phyloP scores from a whole-genome alignment of 2,797 vertebrate species.

The Schizopygopsis malacanthus region DNA sequence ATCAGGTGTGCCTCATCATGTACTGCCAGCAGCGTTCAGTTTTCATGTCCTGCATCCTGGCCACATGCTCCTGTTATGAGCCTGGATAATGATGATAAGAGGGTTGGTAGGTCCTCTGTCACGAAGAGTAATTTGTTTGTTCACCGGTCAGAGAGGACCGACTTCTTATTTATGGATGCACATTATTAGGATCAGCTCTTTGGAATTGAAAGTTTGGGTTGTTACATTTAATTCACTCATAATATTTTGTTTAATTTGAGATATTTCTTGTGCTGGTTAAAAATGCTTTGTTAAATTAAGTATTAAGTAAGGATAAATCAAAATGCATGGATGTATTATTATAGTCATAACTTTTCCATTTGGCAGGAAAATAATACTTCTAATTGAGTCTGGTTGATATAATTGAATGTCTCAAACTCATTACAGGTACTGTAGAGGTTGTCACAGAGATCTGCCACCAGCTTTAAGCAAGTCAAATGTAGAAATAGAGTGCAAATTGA shows the following conservation, averaged over 20 bases:
- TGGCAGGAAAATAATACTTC: background rate
- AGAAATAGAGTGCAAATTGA: background rate
- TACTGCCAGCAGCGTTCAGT: background rate
- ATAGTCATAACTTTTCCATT: background rate
- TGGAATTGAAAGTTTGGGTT: background rate
- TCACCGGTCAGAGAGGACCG: background rate
- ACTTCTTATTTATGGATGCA: slow-evolving; percentile 15
- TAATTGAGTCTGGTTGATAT: background rate
- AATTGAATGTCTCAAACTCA: background rate
- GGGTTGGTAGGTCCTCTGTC: background rate
- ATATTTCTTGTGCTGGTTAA: background rate
- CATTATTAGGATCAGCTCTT: background rate
- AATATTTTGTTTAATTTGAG: background rate
- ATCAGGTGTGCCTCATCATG: slow-evolving; percentile 42
- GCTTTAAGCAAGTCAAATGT: background rate
- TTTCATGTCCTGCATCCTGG: background rate
- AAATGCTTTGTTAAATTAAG: too few relatives aligned
- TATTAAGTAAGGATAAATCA: background rate
- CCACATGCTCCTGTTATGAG: background rate
- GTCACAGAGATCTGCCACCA: background rate
- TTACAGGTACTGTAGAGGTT: slow-evolving; percentile 19
- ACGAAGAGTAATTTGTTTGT: slow-evolving; percentile 28
- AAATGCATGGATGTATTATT: background rate
- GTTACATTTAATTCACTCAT: background rate
- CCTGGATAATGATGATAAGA: slow-evolving; percentile 27